Percentiles rank a stretch among this genome's conserved stretches.
Conservation (phyloP, 2,113 vertebrate genomes). For the Drymodes brunneopygia region DNA sequence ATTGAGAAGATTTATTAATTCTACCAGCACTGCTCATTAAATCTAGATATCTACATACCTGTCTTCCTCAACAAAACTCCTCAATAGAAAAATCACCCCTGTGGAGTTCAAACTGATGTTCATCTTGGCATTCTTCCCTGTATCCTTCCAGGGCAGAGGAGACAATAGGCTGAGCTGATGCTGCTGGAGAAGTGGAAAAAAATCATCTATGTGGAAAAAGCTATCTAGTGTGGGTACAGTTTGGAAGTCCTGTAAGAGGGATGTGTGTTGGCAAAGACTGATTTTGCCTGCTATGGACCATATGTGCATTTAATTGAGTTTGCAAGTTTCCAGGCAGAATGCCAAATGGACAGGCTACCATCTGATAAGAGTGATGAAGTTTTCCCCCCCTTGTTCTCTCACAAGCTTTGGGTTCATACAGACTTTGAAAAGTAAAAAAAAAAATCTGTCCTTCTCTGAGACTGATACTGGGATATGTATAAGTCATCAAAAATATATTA, state of each 20-base stretch:
- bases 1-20: constrained; percentile 77
- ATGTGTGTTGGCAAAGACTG: constrained; percentile 58
- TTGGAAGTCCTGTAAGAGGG: constrained; percentile 31
- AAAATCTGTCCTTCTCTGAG: background rate
- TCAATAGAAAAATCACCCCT: constrained; percentile 47
- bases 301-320: constrained; percentile 73
- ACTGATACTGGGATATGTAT: background rate
- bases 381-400: constrained; percentile 1
- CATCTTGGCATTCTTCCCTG: constrained; percentile 27
- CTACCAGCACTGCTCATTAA: constrained; percentile 70
- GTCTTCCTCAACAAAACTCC: constrained; percentile 65
- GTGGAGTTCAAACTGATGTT: constrained; percentile 41
- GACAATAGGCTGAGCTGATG: constrained; percentile 40
- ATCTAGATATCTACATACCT: constrained; percentile 64
- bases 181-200: constrained; percentile 9
- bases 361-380: constrained; percentile 48
- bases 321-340: constrained; percentile 67
- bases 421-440: background rate
- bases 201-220: constrained; percentile 31
- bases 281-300: constrained; percentile 61
- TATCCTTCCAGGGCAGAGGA: constrained; percentile 38
- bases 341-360: constrained; percentile 59
- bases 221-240: background rate
- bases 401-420: background rate
- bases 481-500: background rate